Conservation (phyloP, 1,140 invertebrate genomes). For the Periplaneta americana region DNA sequence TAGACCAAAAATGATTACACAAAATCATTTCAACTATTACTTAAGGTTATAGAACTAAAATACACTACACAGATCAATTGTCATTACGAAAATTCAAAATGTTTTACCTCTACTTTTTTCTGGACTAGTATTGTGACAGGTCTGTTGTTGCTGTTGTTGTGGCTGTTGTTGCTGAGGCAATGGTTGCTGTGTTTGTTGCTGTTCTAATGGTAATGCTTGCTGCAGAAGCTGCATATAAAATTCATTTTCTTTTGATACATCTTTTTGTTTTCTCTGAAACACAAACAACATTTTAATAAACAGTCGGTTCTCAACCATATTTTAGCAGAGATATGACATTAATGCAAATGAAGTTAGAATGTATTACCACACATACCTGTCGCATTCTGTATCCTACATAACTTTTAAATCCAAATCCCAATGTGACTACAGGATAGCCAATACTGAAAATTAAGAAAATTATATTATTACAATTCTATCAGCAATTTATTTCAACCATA, state of each 20-base stretch:
- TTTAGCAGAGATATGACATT: background rate
- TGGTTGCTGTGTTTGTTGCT: conserved; percentile 42
- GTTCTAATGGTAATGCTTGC: conserved; percentile 71
- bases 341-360: background rate
- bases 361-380: conserved; percentile 48
- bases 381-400: conserved; percentile 89
- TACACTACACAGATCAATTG: no score
- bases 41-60: no score
- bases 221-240: conserved; percentile 90
- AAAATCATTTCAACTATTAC: no score
- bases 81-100: no score
- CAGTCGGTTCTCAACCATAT: background rate
- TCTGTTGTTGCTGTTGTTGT: conserved; percentile 51
- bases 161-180: conserved; percentile 40
- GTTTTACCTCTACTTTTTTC: conserved; percentile 47
- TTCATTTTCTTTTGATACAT: conserved; percentile 92
- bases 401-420: conserved; percentile 95
- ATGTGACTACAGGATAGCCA: conserved; percentile 95
- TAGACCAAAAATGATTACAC: no score
- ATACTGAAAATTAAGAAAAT: conserved; percentile 58
- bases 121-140: conserved; percentile 43
- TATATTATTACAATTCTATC: background rate
- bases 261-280: conserved; percentile 78
- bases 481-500: background rate
- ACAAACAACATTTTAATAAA: conserved; percentile 18